Percentiles rank a stretch among this genome's conserved stretches.
These are phyloP conservation scores for Steatornis caripensis DNA, from an alignment of 2,113 vertebrate species.

Conservation along the genomic window DNA sequence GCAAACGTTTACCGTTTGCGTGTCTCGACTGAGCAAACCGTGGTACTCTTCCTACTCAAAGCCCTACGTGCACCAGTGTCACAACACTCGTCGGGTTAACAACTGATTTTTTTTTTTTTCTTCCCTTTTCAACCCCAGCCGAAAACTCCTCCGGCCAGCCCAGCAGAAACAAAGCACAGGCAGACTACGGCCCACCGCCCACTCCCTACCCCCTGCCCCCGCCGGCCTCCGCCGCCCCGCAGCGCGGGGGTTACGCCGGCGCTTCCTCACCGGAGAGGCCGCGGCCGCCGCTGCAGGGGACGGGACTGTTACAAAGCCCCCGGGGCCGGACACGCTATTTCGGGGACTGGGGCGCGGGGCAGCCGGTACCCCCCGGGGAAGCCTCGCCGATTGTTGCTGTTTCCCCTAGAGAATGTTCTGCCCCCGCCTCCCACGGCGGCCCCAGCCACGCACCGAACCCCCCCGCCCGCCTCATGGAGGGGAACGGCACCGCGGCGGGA, in stretches of 20 bases:
- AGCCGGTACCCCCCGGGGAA: not conserved
- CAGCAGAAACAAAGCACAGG: slow-evolving; percentile 13
- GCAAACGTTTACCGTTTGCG: not conserved
- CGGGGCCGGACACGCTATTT: not conserved
- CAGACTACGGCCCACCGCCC: not conserved
- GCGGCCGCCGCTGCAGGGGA: not conserved
- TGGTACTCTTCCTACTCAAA: not conserved
- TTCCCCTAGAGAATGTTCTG: not conserved
- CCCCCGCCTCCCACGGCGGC: not conserved
- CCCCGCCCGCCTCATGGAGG: not conserved
- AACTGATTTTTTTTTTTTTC: fast-evolving
- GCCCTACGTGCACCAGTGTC: not conserved
- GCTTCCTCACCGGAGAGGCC: not conserved
- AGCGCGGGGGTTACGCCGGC: not conserved
- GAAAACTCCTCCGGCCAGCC: not conserved
- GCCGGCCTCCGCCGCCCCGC: not conserved
- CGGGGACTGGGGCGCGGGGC: not conserved
- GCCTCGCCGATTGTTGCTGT: not conserved
- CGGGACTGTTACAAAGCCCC: not conserved
- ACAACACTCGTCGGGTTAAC: not conserved
- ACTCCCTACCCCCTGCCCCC: too few species aligned
- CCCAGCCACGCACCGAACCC: not conserved
- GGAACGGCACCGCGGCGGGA: not conserved
- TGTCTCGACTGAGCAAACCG: not conserved
- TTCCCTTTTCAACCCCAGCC: not conserved